Conservation (phyloP, 2,888 invertebrate species). For the Catonia carolina region DNA sequence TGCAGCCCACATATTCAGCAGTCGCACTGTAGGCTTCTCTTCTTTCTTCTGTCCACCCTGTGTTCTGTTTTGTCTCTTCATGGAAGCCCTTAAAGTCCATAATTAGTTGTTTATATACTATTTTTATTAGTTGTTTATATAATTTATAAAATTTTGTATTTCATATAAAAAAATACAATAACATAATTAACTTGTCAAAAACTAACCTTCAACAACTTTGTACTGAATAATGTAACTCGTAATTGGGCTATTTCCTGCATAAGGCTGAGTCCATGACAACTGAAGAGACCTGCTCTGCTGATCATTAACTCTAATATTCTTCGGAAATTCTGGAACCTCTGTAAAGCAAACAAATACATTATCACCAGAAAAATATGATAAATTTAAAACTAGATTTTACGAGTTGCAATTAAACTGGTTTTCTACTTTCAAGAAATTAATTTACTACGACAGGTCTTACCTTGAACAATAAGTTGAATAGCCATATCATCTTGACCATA, state of each 20-base stretch:
- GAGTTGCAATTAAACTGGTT: not conserved
- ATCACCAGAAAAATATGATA: not conserved
- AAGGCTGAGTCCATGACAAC: conserved; percentile 83
- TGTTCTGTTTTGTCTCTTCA: too few species aligned
- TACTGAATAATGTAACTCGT: conserved; percentile 84
- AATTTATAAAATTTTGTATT: too few species aligned
- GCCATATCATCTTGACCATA: conserved; percentile 88
- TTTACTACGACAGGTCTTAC: too few species aligned
- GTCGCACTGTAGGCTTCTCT: too few species aligned
- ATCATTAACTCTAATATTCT: conserved; percentile 75
- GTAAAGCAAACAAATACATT: conserved; percentile 32
- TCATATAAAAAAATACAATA: too few species aligned
- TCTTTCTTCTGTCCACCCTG: too few species aligned
- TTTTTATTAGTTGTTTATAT: too few species aligned
- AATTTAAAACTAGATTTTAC: not conserved
- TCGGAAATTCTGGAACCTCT: conserved; percentile 85
- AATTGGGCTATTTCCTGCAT: conserved; percentile 82
- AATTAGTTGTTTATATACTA: too few species aligned
- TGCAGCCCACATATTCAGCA: too few species aligned
- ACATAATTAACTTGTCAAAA: too few species aligned
- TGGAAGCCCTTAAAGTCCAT: too few species aligned
- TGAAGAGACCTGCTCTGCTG: conserved; percentile 78
- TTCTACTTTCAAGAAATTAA: not conserved
- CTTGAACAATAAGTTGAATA: conserved; percentile 83
- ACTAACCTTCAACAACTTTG: conserved; percentile 46